phyloP scores from a whole-genome alignment of 2,113 vertebrate genomes.

The Melanerpes formicivorus region DNA sequence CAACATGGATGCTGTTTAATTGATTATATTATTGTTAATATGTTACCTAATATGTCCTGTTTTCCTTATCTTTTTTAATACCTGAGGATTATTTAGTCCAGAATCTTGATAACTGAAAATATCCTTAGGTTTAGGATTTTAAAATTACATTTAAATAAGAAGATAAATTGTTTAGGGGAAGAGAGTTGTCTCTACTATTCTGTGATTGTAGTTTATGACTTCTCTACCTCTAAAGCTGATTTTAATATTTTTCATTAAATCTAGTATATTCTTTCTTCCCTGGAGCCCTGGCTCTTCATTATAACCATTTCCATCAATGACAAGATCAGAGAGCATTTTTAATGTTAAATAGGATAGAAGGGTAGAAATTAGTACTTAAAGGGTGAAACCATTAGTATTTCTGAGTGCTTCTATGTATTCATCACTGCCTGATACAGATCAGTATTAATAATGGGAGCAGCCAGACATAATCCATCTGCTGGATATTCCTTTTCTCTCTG shows the following conservation, averaged over 20 bases:
- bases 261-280: constrained; percentile 55
- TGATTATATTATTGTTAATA: not conserved
- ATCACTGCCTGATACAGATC: constrained; percentile 75
- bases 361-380: constrained; percentile 72
- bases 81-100: not conserved
- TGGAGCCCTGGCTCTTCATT: constrained; percentile 56
- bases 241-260: constrained; percentile 72
- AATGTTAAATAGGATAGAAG: constrained; percentile 66
- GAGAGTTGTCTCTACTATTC: not conserved
- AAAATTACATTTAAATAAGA: not conserved
- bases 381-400: constrained; percentile 73
- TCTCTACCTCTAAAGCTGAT: constrained; percentile 45
- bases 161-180: not conserved
- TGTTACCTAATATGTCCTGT: not conserved
- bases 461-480: constrained; percentile 78
- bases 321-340: constrained; percentile 70
- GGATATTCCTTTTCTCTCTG: constrained; percentile 64
- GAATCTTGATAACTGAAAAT: constrained; percentile 1
- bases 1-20: not conserved
- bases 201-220: constrained; percentile 19
- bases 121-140: not conserved
- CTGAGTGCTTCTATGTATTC: constrained; percentile 69
- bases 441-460: constrained; percentile 75
- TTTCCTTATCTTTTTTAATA: not conserved
- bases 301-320: constrained; percentile 70